Evolutionary conservation across 2,113 vertebrate genomes (phyloP), one percentile per base, ranked within the genome.

Genomic region (Callithrix jacchus): DNA sequence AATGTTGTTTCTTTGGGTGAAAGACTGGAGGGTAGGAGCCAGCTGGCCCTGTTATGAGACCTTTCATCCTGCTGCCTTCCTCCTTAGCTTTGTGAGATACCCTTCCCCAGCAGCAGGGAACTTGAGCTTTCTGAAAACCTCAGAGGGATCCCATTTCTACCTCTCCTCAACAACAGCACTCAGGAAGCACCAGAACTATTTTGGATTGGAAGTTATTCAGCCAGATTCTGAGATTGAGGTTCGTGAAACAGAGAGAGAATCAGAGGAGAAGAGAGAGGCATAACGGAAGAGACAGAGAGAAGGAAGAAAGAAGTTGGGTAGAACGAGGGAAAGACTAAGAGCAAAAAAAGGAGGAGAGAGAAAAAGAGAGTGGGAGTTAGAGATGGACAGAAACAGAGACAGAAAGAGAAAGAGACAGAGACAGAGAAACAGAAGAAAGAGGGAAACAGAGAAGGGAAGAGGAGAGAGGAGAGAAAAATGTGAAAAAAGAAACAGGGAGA

Each of bases 121-220:
- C 25, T 87, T 91, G 42, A 91, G 64, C 27, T 83, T 96, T 74
- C 42, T 45, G 16, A 94, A 30, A 2, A 68, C 16, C n/a, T 95
- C 58, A 81, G 10, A 90, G 6, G 35, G 12, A 96, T 12, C 37
- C 47, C 23, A 88, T 86, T 94, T 93, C 25, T 91, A 81, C 86
- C n/a, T 89, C 16, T 92, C 49, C 30, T 94, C n/a, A 89, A n/a
- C 30, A 95, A 13, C 30, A 89, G 54, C 56, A 73, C 27, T 74
- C 68, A 92, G 87, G 35, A 91, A 95, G 37, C 52, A 82, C 61
- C 64, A 93, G 16, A 90, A n/a, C 17, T 94, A 83, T 93, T 97
- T 95, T 85, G n/a, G 5, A 17, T 95, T 89, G 58, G 52, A 85
- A 96, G 20, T 5, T 94, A n/a, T 86, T 93, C 37, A 76, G 14